A percentile compares a stretch with the other conserved stretches of the same genome.
These are phyloP conservation scores for Mya arenaria DNA, from an alignment of 1,140 invertebrate genomes.

Conservation along the genomic window DNA sequence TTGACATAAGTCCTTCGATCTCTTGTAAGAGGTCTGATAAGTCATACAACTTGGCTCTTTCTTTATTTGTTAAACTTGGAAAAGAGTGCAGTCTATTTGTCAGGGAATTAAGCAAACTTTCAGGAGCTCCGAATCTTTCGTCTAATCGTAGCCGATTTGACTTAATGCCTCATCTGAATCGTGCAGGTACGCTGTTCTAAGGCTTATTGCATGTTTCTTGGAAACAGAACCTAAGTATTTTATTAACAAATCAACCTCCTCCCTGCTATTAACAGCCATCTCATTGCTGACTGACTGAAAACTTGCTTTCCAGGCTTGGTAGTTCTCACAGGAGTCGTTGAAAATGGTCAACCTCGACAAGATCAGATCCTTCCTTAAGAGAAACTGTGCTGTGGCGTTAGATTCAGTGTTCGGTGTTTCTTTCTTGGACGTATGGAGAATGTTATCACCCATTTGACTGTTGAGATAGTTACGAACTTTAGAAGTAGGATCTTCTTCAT, in stretches of 20 bases:
- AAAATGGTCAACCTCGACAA: conserved; percentile 6
- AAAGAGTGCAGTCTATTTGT: background rate
- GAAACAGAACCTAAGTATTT: conserved; percentile 14
- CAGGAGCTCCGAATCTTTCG: conserved; percentile 1
- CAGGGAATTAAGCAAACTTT: background rate
- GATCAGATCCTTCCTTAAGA: conserved; percentile 17
- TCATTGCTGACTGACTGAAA: conserved; percentile 1
- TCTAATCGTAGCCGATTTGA: conserved; percentile 9
- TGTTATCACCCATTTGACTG: no score
- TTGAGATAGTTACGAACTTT: background rate
- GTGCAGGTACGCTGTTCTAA: background rate
- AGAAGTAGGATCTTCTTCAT: background rate
- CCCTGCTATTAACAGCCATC: background rate
- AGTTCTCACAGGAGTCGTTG: background rate
- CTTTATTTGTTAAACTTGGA: background rate
- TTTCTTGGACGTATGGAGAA: no score
- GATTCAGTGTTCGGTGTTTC: background rate
- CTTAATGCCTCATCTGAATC: background rate
- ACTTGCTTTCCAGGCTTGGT: background rate
- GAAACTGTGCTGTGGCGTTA: conserved; percentile 6
- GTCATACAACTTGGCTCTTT: background rate
- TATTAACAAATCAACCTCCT: conserved; percentile 13
- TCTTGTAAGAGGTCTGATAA: background rate
- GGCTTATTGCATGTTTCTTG: background rate
- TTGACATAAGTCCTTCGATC: background rate